phyloP scores from a whole-genome alignment of 2,888 invertebrate genomes.

The Diaphora mendica region DNA sequence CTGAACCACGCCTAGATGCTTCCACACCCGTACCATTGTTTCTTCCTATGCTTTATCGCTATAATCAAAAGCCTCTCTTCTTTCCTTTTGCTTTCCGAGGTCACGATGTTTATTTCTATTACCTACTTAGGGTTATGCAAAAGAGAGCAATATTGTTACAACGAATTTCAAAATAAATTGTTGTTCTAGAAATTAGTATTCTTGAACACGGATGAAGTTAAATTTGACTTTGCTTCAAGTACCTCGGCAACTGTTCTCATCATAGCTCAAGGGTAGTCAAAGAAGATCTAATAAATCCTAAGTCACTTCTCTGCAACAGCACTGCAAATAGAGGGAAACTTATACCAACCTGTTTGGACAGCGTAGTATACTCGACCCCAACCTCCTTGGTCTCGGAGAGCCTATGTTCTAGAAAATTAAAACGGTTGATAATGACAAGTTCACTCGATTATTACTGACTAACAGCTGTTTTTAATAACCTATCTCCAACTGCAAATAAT shows the following conservation, averaged over 20 bases:
- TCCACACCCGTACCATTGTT: conserved; percentile 75
- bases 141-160: not conserved
- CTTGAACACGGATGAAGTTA: not conserved
- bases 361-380: no score
- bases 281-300: not conserved
- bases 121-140: not conserved
- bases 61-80: conserved; percentile 51
- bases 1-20: conserved; percentile 77
- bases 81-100: conserved; percentile 41
- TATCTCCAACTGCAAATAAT: no score
- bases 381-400: no score
- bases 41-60: conserved; percentile 59
- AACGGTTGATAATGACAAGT: no score
- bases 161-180: not conserved
- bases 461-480: no score
- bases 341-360: no score
- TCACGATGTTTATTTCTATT: conserved; percentile 35
- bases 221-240: not conserved
- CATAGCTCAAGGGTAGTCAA: not conserved
- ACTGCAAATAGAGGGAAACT: no score
- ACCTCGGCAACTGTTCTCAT: not conserved
- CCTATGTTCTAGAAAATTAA: no score
- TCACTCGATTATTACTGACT: no score
- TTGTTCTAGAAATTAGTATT: not conserved
- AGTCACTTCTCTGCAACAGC: not conserved